Conservation (phyloP, 2,888 invertebrate species). For the Hemithea aestivaria region DNA sequence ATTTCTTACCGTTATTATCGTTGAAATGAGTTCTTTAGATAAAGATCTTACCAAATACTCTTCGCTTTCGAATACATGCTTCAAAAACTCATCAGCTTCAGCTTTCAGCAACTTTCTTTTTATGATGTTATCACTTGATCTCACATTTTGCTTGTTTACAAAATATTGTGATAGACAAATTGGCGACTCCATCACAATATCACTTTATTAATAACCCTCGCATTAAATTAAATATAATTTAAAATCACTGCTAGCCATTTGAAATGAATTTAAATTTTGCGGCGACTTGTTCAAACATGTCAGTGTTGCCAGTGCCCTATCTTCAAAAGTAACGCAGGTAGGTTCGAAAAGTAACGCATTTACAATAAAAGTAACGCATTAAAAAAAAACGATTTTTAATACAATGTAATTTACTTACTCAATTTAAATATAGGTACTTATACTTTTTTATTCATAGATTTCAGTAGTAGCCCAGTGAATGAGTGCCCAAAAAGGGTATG, state of each 20-base stretch:
- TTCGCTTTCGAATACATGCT: conserved; percentile 39
- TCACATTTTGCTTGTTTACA: conserved; percentile 62
- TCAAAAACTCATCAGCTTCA: conserved; percentile 31
- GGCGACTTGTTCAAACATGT: conserved; percentile 54
- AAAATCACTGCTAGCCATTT: neutral
- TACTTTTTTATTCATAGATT: too few relatives aligned
- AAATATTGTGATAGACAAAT: conserved; percentile 59
- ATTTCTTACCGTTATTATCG: conserved; percentile 39
- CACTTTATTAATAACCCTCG: too few relatives aligned
- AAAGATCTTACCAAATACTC: conserved; percentile 36
- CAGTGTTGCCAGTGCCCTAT: conserved; percentile 1
- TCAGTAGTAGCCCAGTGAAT: too few relatives aligned
- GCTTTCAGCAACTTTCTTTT: conserved; percentile 30
- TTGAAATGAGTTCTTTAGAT: conserved; percentile 32
- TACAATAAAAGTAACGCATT: too few relatives aligned
- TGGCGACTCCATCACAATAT: conserved; percentile 38
- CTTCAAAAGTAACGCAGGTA: too few relatives aligned
- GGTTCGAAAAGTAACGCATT: too few relatives aligned
- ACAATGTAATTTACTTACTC: too few relatives aligned
- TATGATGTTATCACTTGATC: conserved; percentile 52
- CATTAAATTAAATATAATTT: too few relatives aligned
- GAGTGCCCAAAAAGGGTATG: too few relatives aligned
- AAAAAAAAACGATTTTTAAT: too few relatives aligned
- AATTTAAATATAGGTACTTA: too few relatives aligned
- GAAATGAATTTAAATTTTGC: conserved; percentile 50